These are phyloP conservation scores for Oriolus oriolus DNA, from an alignment of 2,113 vertebrate species.

Conservation along the genomic window DNA sequence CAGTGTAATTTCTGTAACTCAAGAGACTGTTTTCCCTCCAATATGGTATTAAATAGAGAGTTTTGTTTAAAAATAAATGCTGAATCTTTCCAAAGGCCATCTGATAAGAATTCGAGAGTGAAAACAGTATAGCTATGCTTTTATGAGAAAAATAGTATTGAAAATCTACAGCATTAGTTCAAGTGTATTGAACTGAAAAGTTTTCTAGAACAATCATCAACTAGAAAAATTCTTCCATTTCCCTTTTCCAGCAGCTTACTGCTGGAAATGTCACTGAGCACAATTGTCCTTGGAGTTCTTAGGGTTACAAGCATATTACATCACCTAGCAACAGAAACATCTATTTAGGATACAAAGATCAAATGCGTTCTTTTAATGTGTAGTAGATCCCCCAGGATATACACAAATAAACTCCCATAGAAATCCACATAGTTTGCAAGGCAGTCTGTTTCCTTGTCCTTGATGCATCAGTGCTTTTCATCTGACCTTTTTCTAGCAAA, in stretches of 20 bases:
- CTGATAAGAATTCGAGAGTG: not conserved
- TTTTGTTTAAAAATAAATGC: constrained; percentile 27
- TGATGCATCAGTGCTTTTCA: constrained; percentile 22
- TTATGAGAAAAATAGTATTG: not conserved
- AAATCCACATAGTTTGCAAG: not conserved
- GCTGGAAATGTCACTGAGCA: not conserved
- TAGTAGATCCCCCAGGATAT: constrained; percentile 6
- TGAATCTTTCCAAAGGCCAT: constrained; percentile 30
- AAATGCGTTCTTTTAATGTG: constrained; percentile 20
- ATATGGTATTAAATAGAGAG: not conserved
- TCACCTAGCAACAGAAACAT: constrained; percentile 42
- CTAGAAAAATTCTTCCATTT: not conserved
- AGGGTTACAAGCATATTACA: constrained; percentile 16
- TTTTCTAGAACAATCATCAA: not conserved
- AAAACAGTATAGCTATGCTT: not conserved
- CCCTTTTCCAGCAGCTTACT: not conserved
- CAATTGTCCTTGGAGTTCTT: not conserved
- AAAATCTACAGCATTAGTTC: not conserved
- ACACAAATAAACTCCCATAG: not conserved
- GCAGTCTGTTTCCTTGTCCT: constrained; percentile 7
- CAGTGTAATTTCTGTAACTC: constrained; percentile 4
- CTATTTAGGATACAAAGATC: constrained; percentile 25
- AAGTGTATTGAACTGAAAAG: not conserved
- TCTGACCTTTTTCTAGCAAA: constrained; percentile 27
- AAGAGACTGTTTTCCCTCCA: not conserved